Conservation (phyloP, 2,888 invertebrate genomes). For the Gastrophysa polygoni region DNA sequence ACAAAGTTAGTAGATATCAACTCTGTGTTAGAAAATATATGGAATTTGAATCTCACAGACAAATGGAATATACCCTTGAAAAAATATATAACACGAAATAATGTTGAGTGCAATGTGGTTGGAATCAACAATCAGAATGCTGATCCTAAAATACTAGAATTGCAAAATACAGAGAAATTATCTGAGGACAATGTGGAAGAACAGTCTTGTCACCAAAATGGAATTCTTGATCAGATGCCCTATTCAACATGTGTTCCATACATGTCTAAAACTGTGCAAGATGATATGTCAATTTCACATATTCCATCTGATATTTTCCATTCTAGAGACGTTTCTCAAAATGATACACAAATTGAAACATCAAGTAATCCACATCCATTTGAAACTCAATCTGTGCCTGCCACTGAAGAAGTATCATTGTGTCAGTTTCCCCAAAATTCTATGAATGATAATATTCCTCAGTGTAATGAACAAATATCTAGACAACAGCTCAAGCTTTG, state of each 20-base stretch:
- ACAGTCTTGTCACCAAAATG: background rate
- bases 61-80: background rate
- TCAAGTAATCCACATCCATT: background rate
- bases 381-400: background rate
- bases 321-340: background rate
- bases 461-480: constrained; percentile 15
- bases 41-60: constrained; percentile 17
- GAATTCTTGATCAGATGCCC: background rate
- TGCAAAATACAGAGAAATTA: background rate
- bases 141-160: background rate
- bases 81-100: background rate
- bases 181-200: background rate
- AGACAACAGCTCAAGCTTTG: constrained; percentile 20
- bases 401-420: background rate
- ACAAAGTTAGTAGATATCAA: constrained; percentile 30
- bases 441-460: background rate
- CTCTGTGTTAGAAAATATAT: constrained; percentile 25
- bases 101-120: background rate
- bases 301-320: too few species aligned
- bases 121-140: background rate
- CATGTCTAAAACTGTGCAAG: background rate
- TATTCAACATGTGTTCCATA: background rate
- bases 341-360: background rate
- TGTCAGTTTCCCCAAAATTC: background rate
- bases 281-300: too few species aligned